Conservation (phyloP, 2,888 invertebrate genomes). For the Aphidius colemani region DNA sequence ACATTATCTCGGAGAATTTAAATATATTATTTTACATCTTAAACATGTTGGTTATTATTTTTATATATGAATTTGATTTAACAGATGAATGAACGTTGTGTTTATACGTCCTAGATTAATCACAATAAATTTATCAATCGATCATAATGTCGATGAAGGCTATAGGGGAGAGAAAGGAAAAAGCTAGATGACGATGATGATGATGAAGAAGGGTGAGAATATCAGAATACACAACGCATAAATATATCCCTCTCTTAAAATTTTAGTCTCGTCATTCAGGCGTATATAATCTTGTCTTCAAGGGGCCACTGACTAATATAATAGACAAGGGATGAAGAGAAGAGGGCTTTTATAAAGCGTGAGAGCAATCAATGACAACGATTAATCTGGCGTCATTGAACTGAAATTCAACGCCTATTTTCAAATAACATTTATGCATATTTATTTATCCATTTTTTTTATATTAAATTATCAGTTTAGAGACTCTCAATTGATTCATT, state of each 20-base stretch:
- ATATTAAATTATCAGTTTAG: too few relatives aligned
- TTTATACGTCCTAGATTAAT: slow-evolving; percentile 26
- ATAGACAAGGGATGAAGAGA: slow-evolving; percentile 22
- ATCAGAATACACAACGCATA: slow-evolving; percentile 26
- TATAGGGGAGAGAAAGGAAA: slow-evolving; percentile 17
- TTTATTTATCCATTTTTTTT: slow-evolving; percentile 1
- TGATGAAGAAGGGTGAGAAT: slow-evolving; percentile 7
- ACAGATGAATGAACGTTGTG: not conserved
- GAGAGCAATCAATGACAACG: slow-evolving; percentile 46
- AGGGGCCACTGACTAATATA: slow-evolving; percentile 23
- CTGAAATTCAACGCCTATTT: slow-evolving; percentile 14
- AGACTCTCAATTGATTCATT: too few relatives aligned
- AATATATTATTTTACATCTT: too few relatives aligned
- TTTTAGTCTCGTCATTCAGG: slow-evolving; percentile 41
- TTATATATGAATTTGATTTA: slow-evolving; percentile 14
- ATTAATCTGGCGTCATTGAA: slow-evolving; percentile 43
- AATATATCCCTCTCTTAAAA: slow-evolving; percentile 24
- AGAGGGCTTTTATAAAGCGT: slow-evolving; percentile 26
- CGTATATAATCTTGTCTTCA: slow-evolving; percentile 51
- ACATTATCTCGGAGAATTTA: too few relatives aligned
- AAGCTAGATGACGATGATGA: not conserved
- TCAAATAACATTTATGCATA: slow-evolving; percentile 12
- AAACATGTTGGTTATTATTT: not conserved
- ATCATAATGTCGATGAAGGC: slow-evolving; percentile 23
- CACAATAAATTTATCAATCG: slow-evolving; percentile 31